Percentiles rank a stretch among this genome's conserved stretches.
phyloP scores from a whole-genome alignment of 2,797 vertebrate species.

The Phalloptychus januarius region DNA sequence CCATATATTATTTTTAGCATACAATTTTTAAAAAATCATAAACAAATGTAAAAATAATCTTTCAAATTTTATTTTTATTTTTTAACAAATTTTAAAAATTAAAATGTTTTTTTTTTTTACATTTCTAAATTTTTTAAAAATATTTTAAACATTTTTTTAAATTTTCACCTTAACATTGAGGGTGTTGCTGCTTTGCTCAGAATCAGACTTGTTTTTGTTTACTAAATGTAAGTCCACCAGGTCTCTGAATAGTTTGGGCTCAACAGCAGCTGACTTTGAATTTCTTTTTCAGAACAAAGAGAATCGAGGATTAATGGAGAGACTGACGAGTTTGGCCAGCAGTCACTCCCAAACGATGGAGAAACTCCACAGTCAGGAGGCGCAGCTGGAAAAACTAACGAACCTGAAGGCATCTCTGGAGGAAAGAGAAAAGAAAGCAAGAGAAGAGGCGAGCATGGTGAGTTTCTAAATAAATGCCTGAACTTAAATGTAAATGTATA shows the following conservation, averaged over 20 bases:
- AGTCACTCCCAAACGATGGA: slow-evolving; percentile 81
- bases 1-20: not conserved
- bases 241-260: not conserved
- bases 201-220: not conserved
- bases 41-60: no score
- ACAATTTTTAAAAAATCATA: not conserved
- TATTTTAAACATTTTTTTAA: no score
- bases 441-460: slow-evolving; percentile 85
- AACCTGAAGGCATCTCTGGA: slow-evolving; percentile 79
- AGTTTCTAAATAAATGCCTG: slow-evolving; percentile 23
- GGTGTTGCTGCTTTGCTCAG: not conserved
- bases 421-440: slow-evolving; percentile 82
- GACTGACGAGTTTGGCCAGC: slow-evolving; percentile 85
- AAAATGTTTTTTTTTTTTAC: not conserved
- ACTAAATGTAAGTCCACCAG: not conserved
- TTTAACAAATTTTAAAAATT: no score
- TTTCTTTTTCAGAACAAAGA: slow-evolving; percentile 85
- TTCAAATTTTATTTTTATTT: no score
- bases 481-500: not conserved
- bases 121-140: no score
- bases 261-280: not conserved
- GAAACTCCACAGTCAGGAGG: slow-evolving; percentile 86
- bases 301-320: slow-evolving; percentile 89
- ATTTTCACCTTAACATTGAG: no score
- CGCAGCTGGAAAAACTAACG: slow-evolving; percentile 83